A percentile compares a stretch with the other conserved stretches of the same genome.
phyloP scores from a whole-genome alignment of 2,888 invertebrate genomes.

The Ophonus ardosiacus region DNA sequence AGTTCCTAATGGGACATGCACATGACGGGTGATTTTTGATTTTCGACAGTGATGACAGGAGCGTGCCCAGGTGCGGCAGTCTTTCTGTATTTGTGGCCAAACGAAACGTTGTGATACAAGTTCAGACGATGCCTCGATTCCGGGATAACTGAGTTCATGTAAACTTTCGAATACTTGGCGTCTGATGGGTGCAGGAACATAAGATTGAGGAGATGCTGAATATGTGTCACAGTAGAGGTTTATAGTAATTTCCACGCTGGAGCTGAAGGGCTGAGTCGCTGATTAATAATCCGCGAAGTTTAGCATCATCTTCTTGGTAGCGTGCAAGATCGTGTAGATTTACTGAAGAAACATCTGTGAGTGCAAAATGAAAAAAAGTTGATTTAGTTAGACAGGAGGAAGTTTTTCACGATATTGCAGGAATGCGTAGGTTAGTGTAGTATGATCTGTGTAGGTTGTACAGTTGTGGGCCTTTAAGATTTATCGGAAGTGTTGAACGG shows the following conservation, averaged over 20 bases:
- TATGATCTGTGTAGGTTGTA: too few relatives aligned
- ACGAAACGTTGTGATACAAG: too few relatives aligned
- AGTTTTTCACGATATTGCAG: too few relatives aligned
- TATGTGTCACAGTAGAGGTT: neutral
- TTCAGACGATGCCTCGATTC: constrained; percentile 9
- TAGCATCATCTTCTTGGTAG: too few relatives aligned
- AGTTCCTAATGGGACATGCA: too few relatives aligned
- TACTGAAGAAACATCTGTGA: neutral
- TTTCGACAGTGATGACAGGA: too few relatives aligned
- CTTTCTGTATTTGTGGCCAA: too few relatives aligned
- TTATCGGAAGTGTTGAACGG: constrained; percentile 67
- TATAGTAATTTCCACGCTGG: neutral
- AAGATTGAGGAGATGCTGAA: neutral
- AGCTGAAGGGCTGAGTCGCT: neutral
- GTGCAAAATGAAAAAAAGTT: neutral
- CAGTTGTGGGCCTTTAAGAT: too few relatives aligned
- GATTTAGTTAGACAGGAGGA: neutral
- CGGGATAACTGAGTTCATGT: constrained; percentile 1
- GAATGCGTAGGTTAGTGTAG: constrained; percentile 58
- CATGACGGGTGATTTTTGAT: too few relatives aligned
- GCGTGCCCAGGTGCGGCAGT: too few relatives aligned
- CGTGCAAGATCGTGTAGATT: too few relatives aligned
- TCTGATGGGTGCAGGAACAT: neutral
- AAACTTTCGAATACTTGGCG: neutral
- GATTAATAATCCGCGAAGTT: too few relatives aligned